Evolutionary conservation across 2,113 vertebrate genomes (phyloP).

Genomic region (Octodon degus): DNA sequence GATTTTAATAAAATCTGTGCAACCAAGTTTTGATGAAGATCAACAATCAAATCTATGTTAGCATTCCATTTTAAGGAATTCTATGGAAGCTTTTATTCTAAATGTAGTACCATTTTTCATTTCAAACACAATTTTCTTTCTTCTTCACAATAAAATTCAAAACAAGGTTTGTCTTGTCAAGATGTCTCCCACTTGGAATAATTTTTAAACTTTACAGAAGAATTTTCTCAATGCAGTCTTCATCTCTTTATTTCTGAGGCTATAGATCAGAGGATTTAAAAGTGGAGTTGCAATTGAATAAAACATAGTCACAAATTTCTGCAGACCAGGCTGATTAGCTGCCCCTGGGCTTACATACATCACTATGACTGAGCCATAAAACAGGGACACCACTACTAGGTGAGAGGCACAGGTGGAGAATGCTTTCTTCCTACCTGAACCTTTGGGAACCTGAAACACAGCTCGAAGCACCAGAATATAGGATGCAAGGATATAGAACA

Average conservation of each 20-base stretch:
- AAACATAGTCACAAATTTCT: conserved; percentile 57
- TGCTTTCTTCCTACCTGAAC: conserved; percentile 27
- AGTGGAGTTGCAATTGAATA: conserved; percentile 49
- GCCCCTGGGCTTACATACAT: conserved; percentile 48
- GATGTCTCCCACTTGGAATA: not conserved
- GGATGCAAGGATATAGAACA: conserved; percentile 19
- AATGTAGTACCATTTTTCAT: not conserved
- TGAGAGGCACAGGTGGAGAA: not conserved
- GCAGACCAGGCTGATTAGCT: conserved; percentile 28
- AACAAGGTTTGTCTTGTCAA: not conserved
- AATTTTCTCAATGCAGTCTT: conserved; percentile 28
- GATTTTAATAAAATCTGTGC: not conserved
- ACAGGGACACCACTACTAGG: not conserved
- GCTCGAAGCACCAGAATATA: conserved; percentile 1
- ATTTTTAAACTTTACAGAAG: not conserved
- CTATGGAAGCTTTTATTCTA: not conserved
- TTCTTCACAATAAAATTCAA: not conserved
- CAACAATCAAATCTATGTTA: not conserved
- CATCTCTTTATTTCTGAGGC: not conserved
- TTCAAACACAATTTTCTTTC: not conserved
- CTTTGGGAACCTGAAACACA: conserved; percentile 39
- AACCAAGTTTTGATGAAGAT: not conserved
- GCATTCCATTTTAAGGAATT: not conserved
- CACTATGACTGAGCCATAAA: not conserved
- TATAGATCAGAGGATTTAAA: not conserved